Base-by-base conservation (phyloP, 1,140 invertebrate genomes). In the Penaeus chinensis region DNA sequence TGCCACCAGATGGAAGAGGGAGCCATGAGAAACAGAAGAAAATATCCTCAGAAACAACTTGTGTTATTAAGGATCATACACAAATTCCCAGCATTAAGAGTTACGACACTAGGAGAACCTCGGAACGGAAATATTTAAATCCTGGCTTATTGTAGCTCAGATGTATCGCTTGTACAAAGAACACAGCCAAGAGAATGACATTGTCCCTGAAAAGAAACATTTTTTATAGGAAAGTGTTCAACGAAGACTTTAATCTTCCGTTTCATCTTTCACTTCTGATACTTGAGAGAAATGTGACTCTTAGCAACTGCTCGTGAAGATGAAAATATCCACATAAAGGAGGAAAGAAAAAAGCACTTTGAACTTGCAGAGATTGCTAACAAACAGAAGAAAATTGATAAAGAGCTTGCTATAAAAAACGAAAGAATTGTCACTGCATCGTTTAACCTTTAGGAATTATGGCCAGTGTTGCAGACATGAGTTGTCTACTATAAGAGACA, bases 61-160 rank as follows among this genome's bases (percentile, higher is more conserved):
- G 61, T 32, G 24, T 61, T 16, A 80, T 80, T 80, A 80, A 80
- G 42, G 54, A 60, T 32, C 78, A 54, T 80, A 80, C 19, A n/a
- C n/a, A 32, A 60, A 54, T 80, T 60, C 24, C 37, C 78, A 20
- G 78, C 47, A 47, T 80, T n/a, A n/a, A 27, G 62, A 82, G 80
- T 65, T 54, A 65, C 47, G 32, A 82, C 24, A 27, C 4, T 63
- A 65, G 80, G 80, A 54, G n/a, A 82, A n/a, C 27, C 62, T 82
- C 80, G 62, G 80, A 82, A 27, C 16, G 61, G 62, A 82, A 82
- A 27, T 82, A 82, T 82, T 82, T 82, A 63, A 82, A 82, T 82
- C 80, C 80, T 37, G 24, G 24, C 80, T 66, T 47, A 82, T 8
- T 32, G 47, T 82, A 65, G 80, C 80, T 82, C 80, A 65, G 62